Conservation (phyloP, 1,140 invertebrate genomes). For the Lepidurus apus region DNA sequence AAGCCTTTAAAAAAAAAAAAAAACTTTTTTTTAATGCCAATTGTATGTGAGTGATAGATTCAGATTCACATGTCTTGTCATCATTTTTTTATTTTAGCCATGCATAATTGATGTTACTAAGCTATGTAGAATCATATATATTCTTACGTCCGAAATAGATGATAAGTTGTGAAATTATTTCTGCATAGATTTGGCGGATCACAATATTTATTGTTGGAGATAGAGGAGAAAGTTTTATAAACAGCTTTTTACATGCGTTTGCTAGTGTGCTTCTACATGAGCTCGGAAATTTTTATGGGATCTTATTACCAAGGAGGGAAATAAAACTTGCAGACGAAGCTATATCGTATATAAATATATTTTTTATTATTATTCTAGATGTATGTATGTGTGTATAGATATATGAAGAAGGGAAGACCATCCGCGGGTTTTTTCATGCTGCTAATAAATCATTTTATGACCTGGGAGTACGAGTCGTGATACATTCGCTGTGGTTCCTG, state of each 20-base stretch:
- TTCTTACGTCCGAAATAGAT: too few species aligned
- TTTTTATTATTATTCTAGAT: background rate
- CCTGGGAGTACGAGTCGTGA: constrained; percentile 6
- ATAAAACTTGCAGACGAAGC: background rate
- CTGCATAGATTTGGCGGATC: too few species aligned
- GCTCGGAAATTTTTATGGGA: background rate
- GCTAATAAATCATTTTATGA: constrained; percentile 18
- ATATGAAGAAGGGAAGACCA: background rate
- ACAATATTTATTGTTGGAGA: background rate
- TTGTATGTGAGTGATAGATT: background rate
- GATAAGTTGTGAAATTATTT: too few species aligned
- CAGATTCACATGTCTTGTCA: background rate
- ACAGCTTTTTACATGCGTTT: background rate
- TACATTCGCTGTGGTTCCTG: constrained; percentile 16
- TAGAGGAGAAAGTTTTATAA: background rate
- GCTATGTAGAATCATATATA: too few species aligned
- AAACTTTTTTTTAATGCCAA: background rate
- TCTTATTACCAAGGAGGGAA: background rate
- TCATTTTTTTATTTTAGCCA: background rate
- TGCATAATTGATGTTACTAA: background rate
- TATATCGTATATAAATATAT: background rate
- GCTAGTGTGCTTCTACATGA: background rate
- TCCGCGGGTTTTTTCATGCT: constrained; percentile 14
- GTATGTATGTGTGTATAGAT: too few species aligned
- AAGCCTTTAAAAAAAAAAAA: background rate